Conservation (phyloP, 2,113 vertebrate species). For the Aegithalos caudatus region DNA sequence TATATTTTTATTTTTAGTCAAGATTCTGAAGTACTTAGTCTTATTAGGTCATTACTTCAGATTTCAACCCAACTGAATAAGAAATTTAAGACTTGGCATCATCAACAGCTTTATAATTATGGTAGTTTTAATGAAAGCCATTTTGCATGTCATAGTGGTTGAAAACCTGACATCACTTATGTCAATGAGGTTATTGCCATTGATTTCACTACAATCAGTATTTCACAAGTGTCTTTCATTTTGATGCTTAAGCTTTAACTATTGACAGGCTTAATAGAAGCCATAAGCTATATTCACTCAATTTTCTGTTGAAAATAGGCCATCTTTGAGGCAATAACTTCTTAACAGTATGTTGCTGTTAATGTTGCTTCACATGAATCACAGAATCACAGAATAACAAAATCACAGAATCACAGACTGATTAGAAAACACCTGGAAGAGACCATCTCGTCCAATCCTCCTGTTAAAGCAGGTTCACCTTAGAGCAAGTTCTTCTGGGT, state of each 20-base stretch:
- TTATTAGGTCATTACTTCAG: constrained; percentile 2
- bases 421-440: not conserved
- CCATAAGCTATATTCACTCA: not conserved
- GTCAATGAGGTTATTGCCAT: not conserved
- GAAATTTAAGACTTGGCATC: not conserved
- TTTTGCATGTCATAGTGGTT: not conserved
- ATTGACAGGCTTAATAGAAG: not conserved
- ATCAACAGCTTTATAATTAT: not conserved
- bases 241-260: not conserved
- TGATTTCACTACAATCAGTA: not conserved
- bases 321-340: not conserved
- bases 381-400: not conserved
- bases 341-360: not conserved
- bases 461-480: not conserved
- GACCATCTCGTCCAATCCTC: not conserved
- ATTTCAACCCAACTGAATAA: not conserved
- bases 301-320: not conserved
- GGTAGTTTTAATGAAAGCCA: constrained; percentile 1
- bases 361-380: not conserved
- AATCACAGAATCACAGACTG: not conserved
- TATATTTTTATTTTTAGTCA: not conserved
- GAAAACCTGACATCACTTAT: not conserved
- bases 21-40: not conserved
- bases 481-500: not conserved
- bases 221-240: not conserved